phyloP scores from a whole-genome alignment of 2,797 vertebrate species.

The Chelon auratus region DNA sequence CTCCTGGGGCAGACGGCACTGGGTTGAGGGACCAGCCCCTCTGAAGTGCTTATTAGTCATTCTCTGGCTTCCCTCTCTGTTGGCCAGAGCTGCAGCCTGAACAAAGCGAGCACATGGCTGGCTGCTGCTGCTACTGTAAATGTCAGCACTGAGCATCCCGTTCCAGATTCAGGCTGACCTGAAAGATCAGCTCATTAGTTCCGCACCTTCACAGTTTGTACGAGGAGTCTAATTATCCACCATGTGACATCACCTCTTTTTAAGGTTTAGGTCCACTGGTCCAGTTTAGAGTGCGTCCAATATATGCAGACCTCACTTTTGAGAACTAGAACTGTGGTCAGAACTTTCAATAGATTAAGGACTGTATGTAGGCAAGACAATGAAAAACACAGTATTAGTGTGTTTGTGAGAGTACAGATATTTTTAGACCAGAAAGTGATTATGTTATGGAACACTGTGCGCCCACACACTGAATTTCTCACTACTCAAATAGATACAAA shows the following conservation, averaged over 20 bases:
- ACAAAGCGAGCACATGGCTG: not conserved
- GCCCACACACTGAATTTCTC: not conserved
- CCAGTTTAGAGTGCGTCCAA: not conserved
- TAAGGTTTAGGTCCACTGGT: not conserved
- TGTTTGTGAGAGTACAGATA: not conserved
- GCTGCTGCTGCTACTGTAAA: conserved; percentile 44
- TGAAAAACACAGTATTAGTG: not conserved
- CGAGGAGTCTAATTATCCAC: not conserved
- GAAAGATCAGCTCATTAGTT: conserved; percentile 28
- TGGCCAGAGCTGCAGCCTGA: conserved; percentile 10
- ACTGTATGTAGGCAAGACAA: not conserved
- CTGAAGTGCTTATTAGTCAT: conserved; percentile 50
- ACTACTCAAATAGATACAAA: conserved; percentile 18
- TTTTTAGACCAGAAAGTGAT: conserved; percentile 1
- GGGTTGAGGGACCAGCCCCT: conserved; percentile 23
- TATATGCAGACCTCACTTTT: not conserved
- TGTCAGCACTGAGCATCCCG: conserved; percentile 38
- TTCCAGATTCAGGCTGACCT: conserved; percentile 50
- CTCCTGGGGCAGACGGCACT: conserved; percentile 21
- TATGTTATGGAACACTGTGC: not conserved
- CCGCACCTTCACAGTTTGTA: not conserved
- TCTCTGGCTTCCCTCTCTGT: conserved; percentile 16
- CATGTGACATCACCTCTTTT: not conserved
- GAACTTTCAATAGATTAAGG: not conserved
- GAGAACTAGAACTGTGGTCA: not conserved